Conservation (phyloP, 2,113 vertebrate genomes). For the Anguilla japonica region DNA sequence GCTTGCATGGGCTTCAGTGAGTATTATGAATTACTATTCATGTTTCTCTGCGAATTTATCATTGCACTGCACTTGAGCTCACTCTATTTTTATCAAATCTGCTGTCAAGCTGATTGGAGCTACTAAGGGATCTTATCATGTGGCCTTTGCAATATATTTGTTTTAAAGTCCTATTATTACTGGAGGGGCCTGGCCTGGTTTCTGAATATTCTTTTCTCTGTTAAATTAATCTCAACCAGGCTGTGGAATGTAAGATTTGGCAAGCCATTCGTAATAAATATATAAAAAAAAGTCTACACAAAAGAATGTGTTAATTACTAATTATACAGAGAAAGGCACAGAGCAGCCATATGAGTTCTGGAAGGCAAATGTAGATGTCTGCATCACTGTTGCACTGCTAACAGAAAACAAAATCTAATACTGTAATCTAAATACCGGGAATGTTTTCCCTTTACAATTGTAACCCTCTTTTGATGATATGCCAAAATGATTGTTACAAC, state of each 20-base stretch:
- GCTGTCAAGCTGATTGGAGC: slow-evolving; percentile 45
- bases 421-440: slow-evolving; percentile 32
- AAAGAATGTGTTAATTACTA: slow-evolving; percentile 75
- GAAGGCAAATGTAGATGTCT: slow-evolving; percentile 46
- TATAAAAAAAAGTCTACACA: slow-evolving; percentile 57
- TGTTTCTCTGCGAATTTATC: slow-evolving; percentile 2
- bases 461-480: slow-evolving; percentile 18
- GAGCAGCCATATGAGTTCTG: slow-evolving; percentile 44
- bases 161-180: slow-evolving; percentile 31
- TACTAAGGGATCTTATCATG: slow-evolving; percentile 51
- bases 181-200: slow-evolving; percentile 69
- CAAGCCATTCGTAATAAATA: slow-evolving; percentile 67
- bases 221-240: slow-evolving; percentile 77
- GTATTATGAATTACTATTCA: neutral
- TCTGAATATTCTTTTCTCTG: slow-evolving; percentile 54
- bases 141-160: slow-evolving; percentile 35
- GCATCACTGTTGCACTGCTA: slow-evolving; percentile 35
- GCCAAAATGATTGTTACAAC: slow-evolving; percentile 15
- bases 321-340: slow-evolving; percentile 60
- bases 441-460: slow-evolving; percentile 26
- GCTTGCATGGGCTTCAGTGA: neutral
- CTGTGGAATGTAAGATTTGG: slow-evolving; percentile 76
- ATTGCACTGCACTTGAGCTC: neutral
- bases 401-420: slow-evolving; percentile 45
- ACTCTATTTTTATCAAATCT: slow-evolving; percentile 29